Evolutionary conservation across 2,888 invertebrate species (phyloP).

Genomic region (Saturnia pavonia): DNA sequence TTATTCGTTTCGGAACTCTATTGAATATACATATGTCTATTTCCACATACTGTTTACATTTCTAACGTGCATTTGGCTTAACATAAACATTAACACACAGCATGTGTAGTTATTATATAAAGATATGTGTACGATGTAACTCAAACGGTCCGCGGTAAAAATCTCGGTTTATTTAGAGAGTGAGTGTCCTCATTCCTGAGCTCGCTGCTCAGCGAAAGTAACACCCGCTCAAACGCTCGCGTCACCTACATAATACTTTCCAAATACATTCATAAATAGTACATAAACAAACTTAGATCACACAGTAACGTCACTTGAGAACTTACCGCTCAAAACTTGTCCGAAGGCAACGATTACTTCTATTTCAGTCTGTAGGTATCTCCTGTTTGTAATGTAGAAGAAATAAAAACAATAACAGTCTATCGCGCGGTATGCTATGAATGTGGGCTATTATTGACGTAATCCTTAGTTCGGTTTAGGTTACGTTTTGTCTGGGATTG

Average conservation of each 20-base stretch:
- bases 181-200: constrained; percentile 67
- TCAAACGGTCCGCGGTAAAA: constrained; percentile 55
- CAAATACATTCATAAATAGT: constrained; percentile 39
- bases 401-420: constrained; percentile 56
- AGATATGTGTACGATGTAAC: constrained; percentile 35
- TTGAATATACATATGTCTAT: neutral
- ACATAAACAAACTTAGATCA: constrained; percentile 36
- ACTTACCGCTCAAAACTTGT: constrained; percentile 59
- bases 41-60: constrained; percentile 12
- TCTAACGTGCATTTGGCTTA: constrained; percentile 28
- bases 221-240: constrained; percentile 47
- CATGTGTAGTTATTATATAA: constrained; percentile 29
- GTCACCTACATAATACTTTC: constrained; percentile 51
- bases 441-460: constrained; percentile 53
- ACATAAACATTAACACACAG: constrained; percentile 31
- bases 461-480: constrained; percentile 46
- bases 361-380: constrained; percentile 34
- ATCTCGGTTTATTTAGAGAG: constrained; percentile 67
- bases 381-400: constrained; percentile 17
- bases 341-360: constrained; percentile 25
- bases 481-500: constrained; percentile 39
- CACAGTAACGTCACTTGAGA: constrained; percentile 42
- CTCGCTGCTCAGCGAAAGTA: constrained; percentile 63
- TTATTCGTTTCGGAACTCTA: neutral
- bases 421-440: constrained; percentile 20